A percentile compares a stretch with the other conserved stretches of the same genome.
phyloP scores from a whole-genome alignment of 2,888 invertebrate species.

The Spodoptera exigua region DNA sequence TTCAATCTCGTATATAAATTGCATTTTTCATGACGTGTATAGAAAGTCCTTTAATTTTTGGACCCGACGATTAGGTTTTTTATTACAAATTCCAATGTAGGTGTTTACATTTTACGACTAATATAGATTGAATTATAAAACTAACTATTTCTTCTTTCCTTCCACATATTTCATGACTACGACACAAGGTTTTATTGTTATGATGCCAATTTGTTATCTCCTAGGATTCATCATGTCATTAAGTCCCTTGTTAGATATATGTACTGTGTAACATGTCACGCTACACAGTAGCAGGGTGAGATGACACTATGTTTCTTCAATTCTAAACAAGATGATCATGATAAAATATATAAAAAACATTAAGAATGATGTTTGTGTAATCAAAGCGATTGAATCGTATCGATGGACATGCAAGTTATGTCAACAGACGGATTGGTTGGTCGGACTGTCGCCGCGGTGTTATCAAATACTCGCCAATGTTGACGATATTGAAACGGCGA shows the following conservation, averaged over 20 bases:
- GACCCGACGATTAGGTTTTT: conserved; percentile 4
- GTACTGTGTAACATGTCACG: conserved; percentile 15
- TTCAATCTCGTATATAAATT: too few relatives aligned
- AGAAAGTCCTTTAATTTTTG: conserved; percentile 29
- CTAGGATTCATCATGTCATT: conserved; percentile 47
- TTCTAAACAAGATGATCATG: conserved; percentile 30
- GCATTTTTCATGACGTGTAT: too few relatives aligned
- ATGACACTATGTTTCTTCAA: conserved; percentile 41
- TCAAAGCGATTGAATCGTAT: conserved; percentile 67
- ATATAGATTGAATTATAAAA: conserved; percentile 1
- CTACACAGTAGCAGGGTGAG: conserved; percentile 31
- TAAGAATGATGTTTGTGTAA: conserved; percentile 70
- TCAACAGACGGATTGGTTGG: conserved; percentile 74
- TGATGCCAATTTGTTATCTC: conserved; percentile 29
- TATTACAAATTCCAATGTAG: conserved; percentile 6
- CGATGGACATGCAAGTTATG: conserved; percentile 69
- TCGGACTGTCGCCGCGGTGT: conserved; percentile 65
- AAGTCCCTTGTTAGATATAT: conserved; percentile 33
- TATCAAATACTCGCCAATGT: conserved; percentile 81
- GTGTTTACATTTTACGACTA: not conserved
- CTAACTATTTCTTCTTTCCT: conserved; percentile 1
- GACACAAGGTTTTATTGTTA: conserved; percentile 15
- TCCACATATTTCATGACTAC: conserved; percentile 8
- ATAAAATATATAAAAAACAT: conserved; percentile 41
- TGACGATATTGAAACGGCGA: conserved; percentile 69